phyloP scores from a whole-genome alignment of 2,797 vertebrate species.

The Toxotes lorentzi region DNA sequence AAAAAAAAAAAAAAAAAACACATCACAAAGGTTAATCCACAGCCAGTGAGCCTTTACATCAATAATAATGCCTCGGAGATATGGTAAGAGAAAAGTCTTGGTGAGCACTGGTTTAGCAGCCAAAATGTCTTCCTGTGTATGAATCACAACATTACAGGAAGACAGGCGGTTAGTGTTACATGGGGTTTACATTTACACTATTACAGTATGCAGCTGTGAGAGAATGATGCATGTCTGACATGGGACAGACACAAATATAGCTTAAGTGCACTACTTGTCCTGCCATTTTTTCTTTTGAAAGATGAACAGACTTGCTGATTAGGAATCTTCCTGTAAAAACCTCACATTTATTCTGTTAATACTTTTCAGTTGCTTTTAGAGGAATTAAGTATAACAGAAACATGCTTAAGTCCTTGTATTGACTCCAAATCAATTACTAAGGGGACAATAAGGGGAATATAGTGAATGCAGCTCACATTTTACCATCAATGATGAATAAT shows the following conservation, averaged over 20 bases:
- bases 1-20: constrained; percentile 33
- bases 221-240: constrained; percentile 40
- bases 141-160: constrained; percentile 30
- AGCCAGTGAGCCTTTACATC: constrained; percentile 17
- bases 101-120: constrained; percentile 19
- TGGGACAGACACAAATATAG: neutral
- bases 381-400: neutral
- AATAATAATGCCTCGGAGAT: constrained; percentile 34
- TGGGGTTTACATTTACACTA: constrained; percentile 47
- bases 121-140: constrained; percentile 32
- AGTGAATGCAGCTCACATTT: neutral
- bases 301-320: neutral
- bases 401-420: neutral
- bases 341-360: no score
- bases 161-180: constrained; percentile 43
- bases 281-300: neutral
- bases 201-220: constrained; percentile 42
- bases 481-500: neutral
- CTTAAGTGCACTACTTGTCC: neutral
- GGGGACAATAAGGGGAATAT: neutral
- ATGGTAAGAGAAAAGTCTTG: constrained; percentile 17
- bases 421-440: neutral
- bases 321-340: neutral
- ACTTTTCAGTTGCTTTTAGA: neutral
- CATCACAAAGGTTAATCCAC: constrained; percentile 8